phyloP scores from a whole-genome alignment of 2,113 vertebrate species.

The Sisor rabdophorus region DNA sequence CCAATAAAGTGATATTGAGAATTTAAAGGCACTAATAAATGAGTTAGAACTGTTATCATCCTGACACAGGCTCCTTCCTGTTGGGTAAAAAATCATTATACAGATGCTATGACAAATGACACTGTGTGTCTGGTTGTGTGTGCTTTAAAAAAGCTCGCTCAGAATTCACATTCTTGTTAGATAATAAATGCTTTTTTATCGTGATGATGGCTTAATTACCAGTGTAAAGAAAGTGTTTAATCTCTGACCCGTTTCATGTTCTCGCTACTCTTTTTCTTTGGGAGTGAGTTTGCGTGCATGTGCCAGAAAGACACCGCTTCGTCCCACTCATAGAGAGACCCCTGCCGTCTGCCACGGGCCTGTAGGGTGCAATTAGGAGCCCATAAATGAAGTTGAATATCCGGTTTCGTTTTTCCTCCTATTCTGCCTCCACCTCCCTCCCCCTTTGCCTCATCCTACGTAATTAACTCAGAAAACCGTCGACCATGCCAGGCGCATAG shows the following conservation, averaged over 20 bases:
- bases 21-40: conserved; percentile 51
- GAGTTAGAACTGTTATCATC: conserved; percentile 42
- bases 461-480: conserved; percentile 50
- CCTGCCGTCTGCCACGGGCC: conserved; percentile 45
- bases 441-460: conserved; percentile 31
- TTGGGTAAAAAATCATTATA: conserved; percentile 46
- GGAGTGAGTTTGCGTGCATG: conserved; percentile 32
- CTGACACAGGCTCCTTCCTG: conserved; percentile 45
- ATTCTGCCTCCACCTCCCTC: conserved; percentile 39
- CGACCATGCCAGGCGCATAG: conserved; percentile 14
- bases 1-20: conserved; percentile 45
- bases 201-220: conserved; percentile 53
- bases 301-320: conserved; percentile 41
- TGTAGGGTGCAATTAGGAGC: conserved; percentile 56
- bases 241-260: conserved; percentile 55
- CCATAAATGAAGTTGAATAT: conserved; percentile 52
- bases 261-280: conserved; percentile 36
- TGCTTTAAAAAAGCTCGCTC: conserved; percentile 38
- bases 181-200: conserved; percentile 49
- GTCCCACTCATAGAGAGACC: conserved; percentile 47
- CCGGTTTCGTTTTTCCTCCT: conserved; percentile 47
- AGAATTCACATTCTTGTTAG: conserved; percentile 47
- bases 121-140: conserved; percentile 34
- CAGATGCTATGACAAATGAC: conserved; percentile 46
- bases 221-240: conserved; percentile 56